Conservation (phyloP, 2,797 vertebrate genomes). For the Anguilla pacifica region DNA sequence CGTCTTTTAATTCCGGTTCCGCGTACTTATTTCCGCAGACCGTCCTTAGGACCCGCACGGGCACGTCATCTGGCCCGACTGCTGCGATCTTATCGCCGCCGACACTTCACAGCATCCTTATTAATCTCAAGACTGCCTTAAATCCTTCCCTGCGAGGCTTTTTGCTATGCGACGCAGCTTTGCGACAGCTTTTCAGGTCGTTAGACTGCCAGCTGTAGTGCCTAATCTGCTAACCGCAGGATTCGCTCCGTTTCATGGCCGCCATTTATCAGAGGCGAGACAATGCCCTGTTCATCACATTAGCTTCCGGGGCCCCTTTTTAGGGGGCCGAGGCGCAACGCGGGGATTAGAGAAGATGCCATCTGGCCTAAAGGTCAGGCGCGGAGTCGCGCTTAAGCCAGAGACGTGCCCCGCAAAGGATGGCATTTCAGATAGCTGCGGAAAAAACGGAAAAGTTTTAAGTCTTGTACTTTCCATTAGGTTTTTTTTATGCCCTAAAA, state of each 20-base stretch:
- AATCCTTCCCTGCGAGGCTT: constrained; percentile 33
- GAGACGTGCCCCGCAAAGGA: neutral
- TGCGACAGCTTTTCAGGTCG: constrained; percentile 5
- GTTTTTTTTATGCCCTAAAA: neutral
- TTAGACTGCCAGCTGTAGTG: constrained; percentile 17
- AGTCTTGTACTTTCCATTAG: constrained; percentile 22
- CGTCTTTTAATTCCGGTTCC: neutral
- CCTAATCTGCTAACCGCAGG: constrained; percentile 36
- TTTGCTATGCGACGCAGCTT: constrained; percentile 6
- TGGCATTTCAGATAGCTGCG: constrained; percentile 33
- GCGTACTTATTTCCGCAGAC: constrained; percentile 44
- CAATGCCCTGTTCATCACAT: constrained; percentile 41
- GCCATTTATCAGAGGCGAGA: constrained; percentile 19
- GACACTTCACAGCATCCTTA: constrained; percentile 41
- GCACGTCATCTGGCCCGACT: constrained; percentile 20
- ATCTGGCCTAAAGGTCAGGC: constrained; percentile 40
- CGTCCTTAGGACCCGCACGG: constrained; percentile 7
- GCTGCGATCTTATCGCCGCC: constrained; percentile 25
- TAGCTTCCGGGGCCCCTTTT: constrained; percentile 23
- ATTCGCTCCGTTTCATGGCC: constrained; percentile 26
- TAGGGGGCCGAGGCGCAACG: constrained; percentile 29
- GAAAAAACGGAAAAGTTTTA: constrained; percentile 26
- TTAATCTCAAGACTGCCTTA: constrained; percentile 38
- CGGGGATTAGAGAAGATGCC: constrained; percentile 45
- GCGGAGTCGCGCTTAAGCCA: constrained; percentile 28